A percentile compares a stretch with the other conserved stretches of the same genome.
Conservation (phyloP, 2,113 vertebrate genomes). For the Orthonyx spaldingii region DNA sequence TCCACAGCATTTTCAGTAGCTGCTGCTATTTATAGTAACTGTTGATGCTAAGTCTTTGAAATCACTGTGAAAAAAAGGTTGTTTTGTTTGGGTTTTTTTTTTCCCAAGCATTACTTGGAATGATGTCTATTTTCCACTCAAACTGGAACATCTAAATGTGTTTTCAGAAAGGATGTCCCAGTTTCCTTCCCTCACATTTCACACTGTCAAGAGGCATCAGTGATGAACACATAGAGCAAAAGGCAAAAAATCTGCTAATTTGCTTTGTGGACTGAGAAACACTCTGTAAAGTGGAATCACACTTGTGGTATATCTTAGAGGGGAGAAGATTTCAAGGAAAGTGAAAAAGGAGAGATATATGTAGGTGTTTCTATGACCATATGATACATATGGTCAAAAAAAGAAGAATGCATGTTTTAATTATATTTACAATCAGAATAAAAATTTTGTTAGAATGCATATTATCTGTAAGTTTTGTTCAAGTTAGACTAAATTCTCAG, state of each 20-base stretch:
- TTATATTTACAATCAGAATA: not conserved
- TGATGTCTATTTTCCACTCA: not conserved
- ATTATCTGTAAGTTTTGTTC: not conserved
- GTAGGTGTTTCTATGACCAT: rapidly evolving
- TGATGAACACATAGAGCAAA: not conserved
- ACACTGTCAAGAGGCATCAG: not conserved
- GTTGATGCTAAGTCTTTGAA: not conserved
- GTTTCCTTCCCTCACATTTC: not conserved
- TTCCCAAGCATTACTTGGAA: not conserved
- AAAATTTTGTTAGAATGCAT: not conserved
- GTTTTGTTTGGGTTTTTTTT: not conserved
- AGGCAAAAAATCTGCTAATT: not conserved
- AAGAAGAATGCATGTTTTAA: not conserved
- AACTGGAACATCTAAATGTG: not conserved
- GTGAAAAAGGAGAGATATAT: not conserved
- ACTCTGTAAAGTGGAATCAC: not conserved
- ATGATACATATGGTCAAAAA: not conserved
- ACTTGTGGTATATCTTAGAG: not conserved
- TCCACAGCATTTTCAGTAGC: not conserved
- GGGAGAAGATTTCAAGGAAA: not conserved
- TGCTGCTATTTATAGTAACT: not conserved
- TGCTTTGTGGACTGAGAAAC: not conserved
- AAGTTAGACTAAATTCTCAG: not conserved
- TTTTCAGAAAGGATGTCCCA: not conserved
- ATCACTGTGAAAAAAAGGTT: not conserved